Conservation (phyloP, 2,797 vertebrate species). For the Lithobates sylvaticus region DNA sequence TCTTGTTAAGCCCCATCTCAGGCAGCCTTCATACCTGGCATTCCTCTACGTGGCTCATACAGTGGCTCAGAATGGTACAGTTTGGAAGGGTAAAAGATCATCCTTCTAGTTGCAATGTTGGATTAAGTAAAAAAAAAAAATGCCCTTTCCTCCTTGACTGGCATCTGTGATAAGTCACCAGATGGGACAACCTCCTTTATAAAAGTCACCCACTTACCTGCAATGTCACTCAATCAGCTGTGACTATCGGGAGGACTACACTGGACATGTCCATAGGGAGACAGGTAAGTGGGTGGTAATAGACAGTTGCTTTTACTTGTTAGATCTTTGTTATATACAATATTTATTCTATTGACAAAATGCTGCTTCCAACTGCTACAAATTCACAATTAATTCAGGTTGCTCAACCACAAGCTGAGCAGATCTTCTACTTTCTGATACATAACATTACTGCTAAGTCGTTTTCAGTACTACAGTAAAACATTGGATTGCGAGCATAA, state of each 20-base stretch:
- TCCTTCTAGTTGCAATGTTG: not conserved
- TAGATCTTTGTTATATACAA: no score
- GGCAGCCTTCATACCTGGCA: constrained; percentile 5
- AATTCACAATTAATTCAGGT: no score
- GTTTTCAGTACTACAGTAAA: no score
- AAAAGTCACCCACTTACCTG: not conserved
- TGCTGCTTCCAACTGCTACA: no score
- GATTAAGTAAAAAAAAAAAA: not conserved
- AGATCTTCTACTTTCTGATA: no score
- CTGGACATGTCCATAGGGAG: not conserved
- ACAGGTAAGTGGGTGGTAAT: not conserved
- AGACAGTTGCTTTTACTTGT: no score
- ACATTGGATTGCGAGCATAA: no score
- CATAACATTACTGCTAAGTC: no score
- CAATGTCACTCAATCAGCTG: constrained; percentile 9
- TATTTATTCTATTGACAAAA: no score
- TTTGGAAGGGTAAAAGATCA: not conserved
- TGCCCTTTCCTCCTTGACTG: not conserved
- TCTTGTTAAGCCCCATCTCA: no score
- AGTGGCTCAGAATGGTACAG: not conserved
- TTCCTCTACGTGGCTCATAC: not conserved
- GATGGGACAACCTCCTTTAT: not conserved
- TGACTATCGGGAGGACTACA: not conserved
- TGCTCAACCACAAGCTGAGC: no score
- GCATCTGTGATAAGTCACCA: not conserved